Evolutionary conservation across 2,888 invertebrate species (phyloP), one percentile per base, ranked within the genome.

Genomic region (Drosophila meridiana): DNA sequence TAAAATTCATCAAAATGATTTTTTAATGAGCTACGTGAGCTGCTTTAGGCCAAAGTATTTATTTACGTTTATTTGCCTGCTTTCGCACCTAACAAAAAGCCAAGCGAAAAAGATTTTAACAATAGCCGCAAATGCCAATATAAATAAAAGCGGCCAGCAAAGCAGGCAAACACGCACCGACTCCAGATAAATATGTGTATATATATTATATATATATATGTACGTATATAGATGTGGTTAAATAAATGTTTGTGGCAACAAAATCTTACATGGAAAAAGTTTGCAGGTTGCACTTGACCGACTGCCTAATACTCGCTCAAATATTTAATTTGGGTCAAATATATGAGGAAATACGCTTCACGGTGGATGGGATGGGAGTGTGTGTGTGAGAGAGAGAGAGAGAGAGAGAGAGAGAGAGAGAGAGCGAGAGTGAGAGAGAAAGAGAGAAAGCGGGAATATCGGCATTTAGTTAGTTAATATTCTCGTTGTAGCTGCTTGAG

Each of bases 1-100:
- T 42, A 69, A 71, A 79, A 89, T 88, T 76, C 78, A 87, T 87
- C 86, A 87, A 82, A 90, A 82, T 87, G 73, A 87, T 90, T 90
- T 80, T 90, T 87, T 87, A 87, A 87, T 87, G 91, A 87, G 87
- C 86, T 87, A 47, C 70, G 57, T 52, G 55, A 57, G 67, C 56
- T 66, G 74, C 55, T 28, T 58, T 28, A 40, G 47, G 36, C 66
- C 71, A 57, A 57, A 57, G 62, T 71, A 77, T 76, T 71, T 77
- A 76, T 81, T 76, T 73, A 73, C 72, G 89, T 59, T 67, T 62
- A 47, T 73, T 65, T 59, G 66, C 71, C 62, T 64, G 72, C 77
- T 61, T 84, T 87, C 90, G 63, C 90, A 90, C 91, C 89, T 90
- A 38, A 74, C 66, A 69, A 67, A 69, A 78, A 56, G 30, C 69